These are phyloP conservation scores for Ormyrus thymus DNA, from an alignment of 2,888 invertebrate genomes.

Conservation along the genomic window DNA sequence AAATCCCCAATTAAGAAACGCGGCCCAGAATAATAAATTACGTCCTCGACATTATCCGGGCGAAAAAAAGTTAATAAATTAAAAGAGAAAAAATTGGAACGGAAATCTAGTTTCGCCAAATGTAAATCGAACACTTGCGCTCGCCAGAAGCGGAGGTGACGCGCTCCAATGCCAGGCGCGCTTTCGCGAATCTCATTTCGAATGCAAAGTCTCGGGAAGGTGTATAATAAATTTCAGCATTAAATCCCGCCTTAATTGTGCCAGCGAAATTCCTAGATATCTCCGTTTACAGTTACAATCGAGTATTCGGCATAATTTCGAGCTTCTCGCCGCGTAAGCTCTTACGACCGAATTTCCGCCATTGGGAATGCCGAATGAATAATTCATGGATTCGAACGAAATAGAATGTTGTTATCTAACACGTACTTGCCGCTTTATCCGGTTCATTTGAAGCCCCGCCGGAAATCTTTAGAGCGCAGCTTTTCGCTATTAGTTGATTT, in stretches of 20 bases:
- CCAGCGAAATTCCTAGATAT: constrained; percentile 12
- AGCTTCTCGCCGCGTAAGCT: not conserved
- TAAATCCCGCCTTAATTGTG: constrained; percentile 29
- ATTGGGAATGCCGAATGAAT: constrained; percentile 16
- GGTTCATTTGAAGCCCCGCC: too few relatives aligned
- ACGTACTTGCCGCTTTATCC: too few relatives aligned
- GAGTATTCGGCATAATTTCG: constrained; percentile 13
- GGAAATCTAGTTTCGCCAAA: constrained; percentile 12
- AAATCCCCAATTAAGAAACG: too few relatives aligned
- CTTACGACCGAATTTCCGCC: constrained; percentile 5
- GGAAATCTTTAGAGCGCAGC: too few relatives aligned
- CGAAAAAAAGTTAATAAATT: too few relatives aligned
- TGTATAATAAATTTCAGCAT: constrained; percentile 32
- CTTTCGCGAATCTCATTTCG: constrained; percentile 12
- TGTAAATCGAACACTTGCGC: not conserved
- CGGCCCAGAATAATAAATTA: too few relatives aligned
- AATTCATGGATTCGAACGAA: not conserved
- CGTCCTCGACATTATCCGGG: too few relatives aligned
- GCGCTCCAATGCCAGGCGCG: not conserved
- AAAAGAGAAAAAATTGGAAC: not conserved
- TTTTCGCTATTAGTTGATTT: too few relatives aligned
- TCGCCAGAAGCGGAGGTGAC: not conserved
- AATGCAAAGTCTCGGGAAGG: constrained; percentile 18
- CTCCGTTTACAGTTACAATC: constrained; percentile 37
- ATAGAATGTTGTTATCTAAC: too few relatives aligned